Evolutionary conservation across 2,888 invertebrate genomes (phyloP), one percentile per base, ranked within the genome.

Genomic region (Myopa testacea): DNA sequence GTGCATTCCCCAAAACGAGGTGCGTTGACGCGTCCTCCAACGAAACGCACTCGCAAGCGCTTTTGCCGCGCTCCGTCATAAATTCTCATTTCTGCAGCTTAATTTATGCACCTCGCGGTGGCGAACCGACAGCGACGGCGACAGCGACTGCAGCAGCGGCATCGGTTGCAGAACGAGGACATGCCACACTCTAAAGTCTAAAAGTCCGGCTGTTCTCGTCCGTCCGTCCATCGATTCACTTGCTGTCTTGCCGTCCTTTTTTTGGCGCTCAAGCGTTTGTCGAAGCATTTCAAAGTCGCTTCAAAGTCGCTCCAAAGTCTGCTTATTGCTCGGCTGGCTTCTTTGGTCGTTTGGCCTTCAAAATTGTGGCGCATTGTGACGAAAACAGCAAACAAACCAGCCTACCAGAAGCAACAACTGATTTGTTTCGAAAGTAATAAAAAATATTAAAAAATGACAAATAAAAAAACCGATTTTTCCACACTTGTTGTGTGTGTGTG

Each of bases 311-410:
- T 34, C 16, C 38, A 58, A 55, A 55, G 4, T 71, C 52, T 78
- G 74, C 71, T 73, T 72, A 45, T 68, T 72, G 40, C 50, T 72
- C n/a, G 55, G 7, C 52, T 60, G 34, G 62, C 58, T 72, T 65
- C 72, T 10, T 62, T 62, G 62, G 19, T 26, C 52, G 75, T 37
- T 75, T 69, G 75, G 75, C 75, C 75, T 75, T 75, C 75, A 69
- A 75, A 68, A 68, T 50, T 50, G 45, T 40, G 19, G 26, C 50
- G 45, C 34, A 26, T n/a, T 14, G 68, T 45, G 68, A 68, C 67
- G 26, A 74, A 40, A 52, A 65, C 40, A 62, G 7, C 65, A 38
- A 65, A 65, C 8, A 65, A 65, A 34, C 34, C 8, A 74, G 58
- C 58, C 16, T 45, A n/a, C 37, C 58, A 58, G 50, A 58, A 58